A percentile compares a stretch with the other conserved stretches of the same genome.
phyloP scores from a whole-genome alignment of 64 coral and sea anemone species.

The Montipora capricornis region DNA sequence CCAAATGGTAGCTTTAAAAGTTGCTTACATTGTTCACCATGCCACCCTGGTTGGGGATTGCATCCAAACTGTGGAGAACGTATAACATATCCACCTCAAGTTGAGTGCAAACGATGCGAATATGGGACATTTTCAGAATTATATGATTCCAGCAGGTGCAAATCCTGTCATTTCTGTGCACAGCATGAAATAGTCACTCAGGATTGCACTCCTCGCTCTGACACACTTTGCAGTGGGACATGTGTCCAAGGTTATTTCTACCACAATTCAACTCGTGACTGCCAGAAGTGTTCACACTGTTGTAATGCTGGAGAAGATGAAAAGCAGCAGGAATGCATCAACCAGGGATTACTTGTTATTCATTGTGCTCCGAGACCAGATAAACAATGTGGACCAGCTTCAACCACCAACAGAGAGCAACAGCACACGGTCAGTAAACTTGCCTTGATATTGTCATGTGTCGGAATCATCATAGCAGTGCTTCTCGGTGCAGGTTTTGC shows the following conservation, averaged over 20 bases:
- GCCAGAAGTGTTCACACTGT: conserved; percentile 12
- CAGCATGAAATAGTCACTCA: neutral
- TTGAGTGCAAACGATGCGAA: neutral
- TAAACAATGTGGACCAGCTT: neutral
- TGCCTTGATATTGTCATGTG: too few species aligned
- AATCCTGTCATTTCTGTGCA: neutral
- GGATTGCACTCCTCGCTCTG: neutral
- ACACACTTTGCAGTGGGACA: neutral
- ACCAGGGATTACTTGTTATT: neutral
- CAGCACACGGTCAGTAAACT: neutral
- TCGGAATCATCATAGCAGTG: too few species aligned
- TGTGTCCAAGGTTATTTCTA: neutral
- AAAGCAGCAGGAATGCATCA: neutral
- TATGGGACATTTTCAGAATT: neutral
- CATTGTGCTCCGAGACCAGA: neutral
- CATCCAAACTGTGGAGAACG: neutral
- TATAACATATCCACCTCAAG: neutral
- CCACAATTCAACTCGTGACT: neutral
- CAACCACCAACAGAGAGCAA: neutral
- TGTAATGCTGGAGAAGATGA: conserved; percentile 2
- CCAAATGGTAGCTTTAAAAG: too few species aligned
- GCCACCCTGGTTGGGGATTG: conserved; percentile 5
- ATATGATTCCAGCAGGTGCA: neutral
- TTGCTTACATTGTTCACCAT: neutral
- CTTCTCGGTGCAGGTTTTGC: too few species aligned